Evolutionary conservation across 2,888 invertebrate species (phyloP).

Genomic region (Xiphydria camelus): DNA sequence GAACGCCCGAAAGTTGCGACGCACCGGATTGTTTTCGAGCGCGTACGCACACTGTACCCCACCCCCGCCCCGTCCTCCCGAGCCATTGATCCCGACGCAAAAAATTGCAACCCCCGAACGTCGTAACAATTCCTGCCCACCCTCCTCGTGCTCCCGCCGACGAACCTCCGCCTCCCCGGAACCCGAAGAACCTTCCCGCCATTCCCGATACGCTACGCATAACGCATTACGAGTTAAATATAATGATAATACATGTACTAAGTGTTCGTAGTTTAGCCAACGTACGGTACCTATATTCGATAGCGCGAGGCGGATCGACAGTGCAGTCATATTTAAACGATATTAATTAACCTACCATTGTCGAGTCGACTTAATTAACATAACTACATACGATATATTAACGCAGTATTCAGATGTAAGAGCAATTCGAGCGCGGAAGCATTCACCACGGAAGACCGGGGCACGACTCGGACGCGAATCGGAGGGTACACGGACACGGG

Average conservation of each 20-base stretch:
- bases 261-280: slow-evolving; percentile 57
- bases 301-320: slow-evolving; percentile 28
- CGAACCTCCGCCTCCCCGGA: slow-evolving; percentile 14
- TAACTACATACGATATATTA: slow-evolving; percentile 32
- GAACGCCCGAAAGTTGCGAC: slow-evolving; percentile 27
- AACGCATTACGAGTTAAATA: slow-evolving; percentile 45
- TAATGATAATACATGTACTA: slow-evolving; percentile 55
- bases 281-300: slow-evolving; percentile 53
- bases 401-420: slow-evolving; percentile 43
- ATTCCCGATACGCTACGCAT: slow-evolving; percentile 20
- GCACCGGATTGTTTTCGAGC: slow-evolving; percentile 18
- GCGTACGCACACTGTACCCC: too few species aligned
- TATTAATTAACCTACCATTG: slow-evolving; percentile 50
- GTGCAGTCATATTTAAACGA: slow-evolving; percentile 53
- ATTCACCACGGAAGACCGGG: slow-evolving; percentile 50
- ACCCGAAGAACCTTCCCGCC: slow-evolving; percentile 3
- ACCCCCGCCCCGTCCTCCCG: too few species aligned
- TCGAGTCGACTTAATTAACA: slow-evolving; percentile 28
- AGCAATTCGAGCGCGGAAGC: slow-evolving; percentile 50
- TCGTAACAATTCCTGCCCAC: too few species aligned
- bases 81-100: too few species aligned
- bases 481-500: slow-evolving; percentile 40
- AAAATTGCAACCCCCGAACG: too few species aligned
- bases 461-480: slow-evolving; percentile 52
- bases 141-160: neutral